phyloP scores from a whole-genome alignment of 2,888 invertebrate species.

The Tholera decimalis region DNA sequence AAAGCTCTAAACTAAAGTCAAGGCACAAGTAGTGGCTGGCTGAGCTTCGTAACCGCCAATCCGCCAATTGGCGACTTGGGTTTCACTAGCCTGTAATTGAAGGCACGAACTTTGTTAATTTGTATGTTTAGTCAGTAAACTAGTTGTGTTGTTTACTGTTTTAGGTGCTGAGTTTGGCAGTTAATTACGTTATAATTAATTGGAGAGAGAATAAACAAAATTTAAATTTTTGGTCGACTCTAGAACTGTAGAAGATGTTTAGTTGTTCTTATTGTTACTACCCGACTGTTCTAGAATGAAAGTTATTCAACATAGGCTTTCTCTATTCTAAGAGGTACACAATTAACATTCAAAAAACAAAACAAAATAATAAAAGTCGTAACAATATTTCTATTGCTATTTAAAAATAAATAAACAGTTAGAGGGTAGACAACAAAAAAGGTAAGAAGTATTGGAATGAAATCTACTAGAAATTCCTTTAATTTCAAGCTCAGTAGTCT shows the following conservation, averaged over 20 bases:
- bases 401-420: background rate
- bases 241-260: background rate
- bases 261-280: too few relatives aligned
- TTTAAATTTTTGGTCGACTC: background rate
- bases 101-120: conserved; percentile 53
- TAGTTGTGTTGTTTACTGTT: conserved; percentile 31
- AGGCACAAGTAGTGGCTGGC: conserved; percentile 5
- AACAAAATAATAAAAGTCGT: too few relatives aligned
- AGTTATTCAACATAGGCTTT: too few relatives aligned
- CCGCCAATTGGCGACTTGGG: conserved; percentile 53
- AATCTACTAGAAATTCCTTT: background rate
- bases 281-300: too few relatives aligned
- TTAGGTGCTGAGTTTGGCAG: conserved; percentile 15
- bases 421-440: background rate
- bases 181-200: background rate
- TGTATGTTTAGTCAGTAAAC: conserved; percentile 41
- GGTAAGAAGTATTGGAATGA: too few relatives aligned
- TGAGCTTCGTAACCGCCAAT: conserved; percentile 49
- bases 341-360: too few relatives aligned
- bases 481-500: background rate
- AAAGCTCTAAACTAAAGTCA: conserved; percentile 23
- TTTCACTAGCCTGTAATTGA: conserved; percentile 45
- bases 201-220: background rate
- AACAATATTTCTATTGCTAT: too few relatives aligned
- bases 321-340: too few relatives aligned